Evolutionary conservation across 2,888 invertebrate species (phyloP).

Genomic region (Drosophila paracracens): DNA sequence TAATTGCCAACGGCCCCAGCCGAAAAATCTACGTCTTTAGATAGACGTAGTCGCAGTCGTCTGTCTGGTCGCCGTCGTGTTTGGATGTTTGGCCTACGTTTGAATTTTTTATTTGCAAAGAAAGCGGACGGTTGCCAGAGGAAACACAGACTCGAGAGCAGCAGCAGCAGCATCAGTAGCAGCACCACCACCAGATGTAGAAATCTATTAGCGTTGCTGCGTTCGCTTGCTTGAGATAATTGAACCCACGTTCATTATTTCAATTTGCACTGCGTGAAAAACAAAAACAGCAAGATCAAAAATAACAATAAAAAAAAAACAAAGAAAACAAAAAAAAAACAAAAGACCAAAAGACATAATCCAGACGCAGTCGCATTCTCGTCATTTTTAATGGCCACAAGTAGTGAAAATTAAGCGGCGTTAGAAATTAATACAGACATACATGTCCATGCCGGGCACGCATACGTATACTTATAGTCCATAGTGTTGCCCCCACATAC

Average conservation of each 20-base stretch:
- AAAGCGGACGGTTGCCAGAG: conserved; percentile 55
- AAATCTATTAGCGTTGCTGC: conserved; percentile 77
- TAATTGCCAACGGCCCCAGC: conserved; percentile 68
- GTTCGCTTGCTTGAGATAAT: conserved; percentile 78
- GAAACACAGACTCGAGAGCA: conserved; percentile 10
- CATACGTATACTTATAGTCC: not conserved
- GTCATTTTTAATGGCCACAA: conserved; percentile 63
- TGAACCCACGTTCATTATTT: conserved; percentile 81
- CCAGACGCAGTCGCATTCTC: conserved; percentile 52
- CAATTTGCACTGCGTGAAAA: conserved; percentile 66
- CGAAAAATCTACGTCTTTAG: conserved; percentile 48
- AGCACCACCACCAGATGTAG: conserved; percentile 40
- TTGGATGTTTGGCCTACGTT: conserved; percentile 50
- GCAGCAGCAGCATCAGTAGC: conserved; percentile 5
- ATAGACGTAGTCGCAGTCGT: conserved; percentile 10
- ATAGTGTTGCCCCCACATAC: conserved; percentile 17
- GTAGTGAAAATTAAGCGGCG: conserved; percentile 76
- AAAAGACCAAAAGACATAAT: conserved; percentile 32
- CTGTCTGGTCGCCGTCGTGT: conserved; percentile 10
- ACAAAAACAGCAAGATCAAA: conserved; percentile 12
- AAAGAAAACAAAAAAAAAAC: conserved; percentile 7
- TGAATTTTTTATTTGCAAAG: conserved; percentile 70
- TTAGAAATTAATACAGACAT: conserved; percentile 78
- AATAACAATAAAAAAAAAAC: conserved; percentile 14
- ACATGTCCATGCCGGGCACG: conserved; percentile 3